Evolutionary conservation across 2,797 vertebrate species (phyloP).

Genomic region (Sphenodon punctatus): DNA sequence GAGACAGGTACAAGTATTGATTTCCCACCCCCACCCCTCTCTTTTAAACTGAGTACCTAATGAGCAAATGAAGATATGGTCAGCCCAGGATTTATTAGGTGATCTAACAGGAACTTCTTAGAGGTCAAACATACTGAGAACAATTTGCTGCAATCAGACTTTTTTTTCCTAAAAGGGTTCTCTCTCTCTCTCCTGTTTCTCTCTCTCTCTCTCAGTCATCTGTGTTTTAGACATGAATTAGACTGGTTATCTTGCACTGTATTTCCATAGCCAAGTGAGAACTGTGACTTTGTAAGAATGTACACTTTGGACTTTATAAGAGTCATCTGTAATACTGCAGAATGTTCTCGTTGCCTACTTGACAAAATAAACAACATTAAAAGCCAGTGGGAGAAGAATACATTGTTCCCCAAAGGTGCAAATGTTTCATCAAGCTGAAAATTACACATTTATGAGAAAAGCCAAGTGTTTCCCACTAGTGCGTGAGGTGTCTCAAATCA

Average conservation of each 20-base stretch:
- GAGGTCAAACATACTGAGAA: constrained; percentile 24
- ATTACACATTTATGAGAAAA: constrained; percentile 79
- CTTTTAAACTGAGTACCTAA: constrained; percentile 57
- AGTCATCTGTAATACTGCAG: constrained; percentile 27
- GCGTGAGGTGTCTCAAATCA: constrained; percentile 64
- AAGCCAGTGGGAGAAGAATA: constrained; percentile 62
- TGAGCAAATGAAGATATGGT: constrained; percentile 60
- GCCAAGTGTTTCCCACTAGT: constrained; percentile 57
- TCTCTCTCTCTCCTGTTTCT: background rate
- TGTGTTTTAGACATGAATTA: constrained; percentile 3
- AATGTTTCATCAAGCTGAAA: constrained; percentile 76
- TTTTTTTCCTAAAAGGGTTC: background rate
- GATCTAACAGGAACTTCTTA: constrained; percentile 12
- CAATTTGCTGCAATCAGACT: constrained; percentile 8
- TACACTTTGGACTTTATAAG: constrained; percentile 37
- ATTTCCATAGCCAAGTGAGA: constrained; percentile 19
- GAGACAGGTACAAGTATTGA: constrained; percentile 53
- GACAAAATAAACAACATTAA: constrained; percentile 76
- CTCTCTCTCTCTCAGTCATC: too few relatives aligned
- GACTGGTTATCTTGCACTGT: background rate
- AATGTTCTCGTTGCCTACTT: constrained; percentile 64
- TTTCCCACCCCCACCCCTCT: too few relatives aligned
- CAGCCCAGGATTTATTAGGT: constrained; percentile 37
- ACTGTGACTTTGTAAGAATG: background rate
- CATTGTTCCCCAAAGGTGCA: constrained; percentile 71